Conservation (phyloP, 2,888 invertebrate genomes). For the Drosophila anceps region DNA sequence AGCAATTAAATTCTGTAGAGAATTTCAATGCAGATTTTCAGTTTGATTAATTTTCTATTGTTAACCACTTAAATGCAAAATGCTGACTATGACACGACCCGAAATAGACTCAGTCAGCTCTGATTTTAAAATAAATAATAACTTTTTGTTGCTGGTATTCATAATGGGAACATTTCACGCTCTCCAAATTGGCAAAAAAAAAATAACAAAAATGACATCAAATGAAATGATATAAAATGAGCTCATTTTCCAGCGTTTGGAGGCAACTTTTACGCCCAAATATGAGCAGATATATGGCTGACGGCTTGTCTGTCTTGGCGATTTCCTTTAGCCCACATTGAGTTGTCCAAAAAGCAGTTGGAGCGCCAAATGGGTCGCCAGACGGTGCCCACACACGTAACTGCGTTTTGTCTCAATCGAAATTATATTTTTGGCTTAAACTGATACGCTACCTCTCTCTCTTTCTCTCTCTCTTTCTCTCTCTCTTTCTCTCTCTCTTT, state of each 20-base stretch:
- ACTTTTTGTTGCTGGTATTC: constrained; percentile 4
- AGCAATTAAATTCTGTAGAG: constrained; percentile 4
- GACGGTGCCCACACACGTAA: constrained; percentile 63
- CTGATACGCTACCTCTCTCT: not conserved
- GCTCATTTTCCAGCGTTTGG: constrained; percentile 66
- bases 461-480: too few species aligned
- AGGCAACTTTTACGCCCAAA: constrained; percentile 74
- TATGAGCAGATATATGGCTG: constrained; percentile 40
- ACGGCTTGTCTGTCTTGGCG: constrained; percentile 20
- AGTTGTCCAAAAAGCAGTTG: constrained; percentile 59
- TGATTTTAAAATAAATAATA: constrained; percentile 19
- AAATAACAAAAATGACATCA: constrained; percentile 14
- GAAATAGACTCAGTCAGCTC: constrained; percentile 4
- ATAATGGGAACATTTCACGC: constrained; percentile 50
- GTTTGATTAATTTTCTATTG: constrained; percentile 16
- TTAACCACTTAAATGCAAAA: constrained; percentile 3
- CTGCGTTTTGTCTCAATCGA: constrained; percentile 45
- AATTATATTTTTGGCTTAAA: constrained; percentile 3
- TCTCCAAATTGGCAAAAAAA: constrained; percentile 38
- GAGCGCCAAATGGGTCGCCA: constrained; percentile 59
- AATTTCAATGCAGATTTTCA: constrained; percentile 1
- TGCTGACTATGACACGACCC: not conserved
- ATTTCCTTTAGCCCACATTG: constrained; percentile 75
- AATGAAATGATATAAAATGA: constrained; percentile 45
- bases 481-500: too few species aligned